Evolutionary conservation across 2,113 vertebrate genomes (phyloP).

Genomic region (Cyprinus carpio): DNA sequence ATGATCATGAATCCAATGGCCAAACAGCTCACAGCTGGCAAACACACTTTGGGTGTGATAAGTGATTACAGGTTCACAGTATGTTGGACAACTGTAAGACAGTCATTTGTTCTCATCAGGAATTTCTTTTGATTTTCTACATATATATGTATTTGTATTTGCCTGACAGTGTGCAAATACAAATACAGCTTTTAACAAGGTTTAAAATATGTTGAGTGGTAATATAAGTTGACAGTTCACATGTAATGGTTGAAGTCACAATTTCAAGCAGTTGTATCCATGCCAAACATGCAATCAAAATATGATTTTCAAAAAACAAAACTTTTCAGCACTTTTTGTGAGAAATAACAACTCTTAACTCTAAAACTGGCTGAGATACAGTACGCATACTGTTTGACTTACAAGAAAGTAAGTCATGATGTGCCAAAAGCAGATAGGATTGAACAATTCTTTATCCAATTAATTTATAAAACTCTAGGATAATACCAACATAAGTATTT

Average conservation of each 20-base stretch:
- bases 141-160: neutral
- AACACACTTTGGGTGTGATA: neutral
- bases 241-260: neutral
- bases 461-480: too few species aligned
- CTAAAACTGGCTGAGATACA: neutral
- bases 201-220: neutral
- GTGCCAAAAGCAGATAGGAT: neutral
- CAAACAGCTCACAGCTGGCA: slow-evolving; percentile 14
- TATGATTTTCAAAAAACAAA: neutral
- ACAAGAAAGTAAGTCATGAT: neutral
- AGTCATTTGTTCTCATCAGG: neutral
- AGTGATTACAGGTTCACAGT: neutral
- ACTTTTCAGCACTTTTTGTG: neutral
- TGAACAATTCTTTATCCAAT: neutral
- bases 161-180: neutral
- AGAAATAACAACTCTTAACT: neutral
- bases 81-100: neutral
- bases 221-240: neutral
- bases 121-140: neutral
- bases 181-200: neutral
- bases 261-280: neutral
- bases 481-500: neutral
- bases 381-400: neutral
- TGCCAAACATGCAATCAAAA: neutral
- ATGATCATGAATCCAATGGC: neutral